Evolutionary conservation across 2,113 vertebrate species (phyloP).

Genomic region (Paramisgurnus dabryanus): DNA sequence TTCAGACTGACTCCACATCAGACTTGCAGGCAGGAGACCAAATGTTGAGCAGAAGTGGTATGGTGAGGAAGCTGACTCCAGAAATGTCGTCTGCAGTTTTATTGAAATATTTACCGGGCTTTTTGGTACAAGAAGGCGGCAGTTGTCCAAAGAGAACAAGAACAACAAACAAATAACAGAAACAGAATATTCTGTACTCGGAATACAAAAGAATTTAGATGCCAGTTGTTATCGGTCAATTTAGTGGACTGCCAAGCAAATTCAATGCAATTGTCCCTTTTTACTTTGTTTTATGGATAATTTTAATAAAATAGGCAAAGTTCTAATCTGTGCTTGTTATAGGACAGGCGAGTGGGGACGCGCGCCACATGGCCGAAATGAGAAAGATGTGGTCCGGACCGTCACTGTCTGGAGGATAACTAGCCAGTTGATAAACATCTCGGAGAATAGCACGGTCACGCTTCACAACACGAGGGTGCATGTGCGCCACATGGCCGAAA

Average conservation of each 20-base stretch:
- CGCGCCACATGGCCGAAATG: no score
- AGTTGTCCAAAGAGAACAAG: neutral
- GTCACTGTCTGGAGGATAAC: no score
- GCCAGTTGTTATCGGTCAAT: neutral
- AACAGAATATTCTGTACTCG: constrained; percentile 4
- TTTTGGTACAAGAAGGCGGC: neutral
- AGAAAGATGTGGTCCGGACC: no score
- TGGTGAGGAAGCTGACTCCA: constrained; percentile 13
- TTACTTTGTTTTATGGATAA: neutral
- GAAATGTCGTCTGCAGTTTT: constrained; percentile 36
- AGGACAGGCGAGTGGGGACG: no score
- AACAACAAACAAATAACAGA: constrained; percentile 32
- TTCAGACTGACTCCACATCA: constrained; percentile 3
- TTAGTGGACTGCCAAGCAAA: neutral
- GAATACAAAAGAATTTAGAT: neutral
- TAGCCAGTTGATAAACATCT: no score
- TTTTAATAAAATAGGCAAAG: neutral
- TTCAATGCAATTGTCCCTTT: neutral
- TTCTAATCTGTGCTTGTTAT: neutral
- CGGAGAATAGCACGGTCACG: no score
- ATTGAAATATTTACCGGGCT: constrained; percentile 32
- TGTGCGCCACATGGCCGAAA: no score
- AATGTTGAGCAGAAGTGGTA: constrained; percentile 1
- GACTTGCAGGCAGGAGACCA: constrained; percentile 26
- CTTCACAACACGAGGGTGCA: no score